Conservation (phyloP, 2,888 invertebrate species). For the Drosophila phalerata region DNA sequence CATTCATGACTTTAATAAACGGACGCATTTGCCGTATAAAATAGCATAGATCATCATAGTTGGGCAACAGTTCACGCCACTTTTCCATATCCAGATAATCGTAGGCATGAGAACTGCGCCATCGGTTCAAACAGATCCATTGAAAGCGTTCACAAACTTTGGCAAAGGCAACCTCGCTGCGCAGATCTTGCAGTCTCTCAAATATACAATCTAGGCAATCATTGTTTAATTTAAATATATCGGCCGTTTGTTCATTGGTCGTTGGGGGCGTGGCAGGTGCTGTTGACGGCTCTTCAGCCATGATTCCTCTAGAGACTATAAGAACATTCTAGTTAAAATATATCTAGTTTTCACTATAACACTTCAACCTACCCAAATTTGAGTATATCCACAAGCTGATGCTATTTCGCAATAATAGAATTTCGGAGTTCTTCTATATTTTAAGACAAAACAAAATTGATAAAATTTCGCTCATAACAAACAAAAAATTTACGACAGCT, state of each 20-base stretch:
- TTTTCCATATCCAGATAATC: constrained; percentile 69
- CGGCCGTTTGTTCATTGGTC: constrained; percentile 31
- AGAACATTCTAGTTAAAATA: background rate
- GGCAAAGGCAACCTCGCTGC: constrained; percentile 70
- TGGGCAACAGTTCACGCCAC: constrained; percentile 68
- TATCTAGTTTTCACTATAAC: background rate
- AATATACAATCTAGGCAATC: constrained; percentile 80
- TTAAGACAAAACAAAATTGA: constrained; percentile 21
- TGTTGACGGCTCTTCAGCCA: constrained; percentile 48
- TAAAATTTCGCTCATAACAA: constrained; percentile 51
- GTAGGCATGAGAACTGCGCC: constrained; percentile 69
- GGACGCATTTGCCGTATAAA: constrained; percentile 67
- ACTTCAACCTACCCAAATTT: constrained; percentile 13
- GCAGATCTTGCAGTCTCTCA: constrained; percentile 66
- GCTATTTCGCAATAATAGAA: background rate
- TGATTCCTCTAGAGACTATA: constrained; percentile 19
- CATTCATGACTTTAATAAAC: constrained; percentile 58
- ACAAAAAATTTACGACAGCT: constrained; percentile 55
- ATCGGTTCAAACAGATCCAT: constrained; percentile 59
- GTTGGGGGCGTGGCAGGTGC: constrained; percentile 23
- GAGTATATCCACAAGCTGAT: background rate
- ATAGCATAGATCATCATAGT: constrained; percentile 69
- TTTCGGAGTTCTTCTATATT: background rate
- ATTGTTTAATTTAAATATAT: constrained; percentile 68
- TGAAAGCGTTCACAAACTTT: constrained; percentile 71